Conservation (phyloP, 92 coral and sea anemone species). For the Pocillopora grandis region DNA sequence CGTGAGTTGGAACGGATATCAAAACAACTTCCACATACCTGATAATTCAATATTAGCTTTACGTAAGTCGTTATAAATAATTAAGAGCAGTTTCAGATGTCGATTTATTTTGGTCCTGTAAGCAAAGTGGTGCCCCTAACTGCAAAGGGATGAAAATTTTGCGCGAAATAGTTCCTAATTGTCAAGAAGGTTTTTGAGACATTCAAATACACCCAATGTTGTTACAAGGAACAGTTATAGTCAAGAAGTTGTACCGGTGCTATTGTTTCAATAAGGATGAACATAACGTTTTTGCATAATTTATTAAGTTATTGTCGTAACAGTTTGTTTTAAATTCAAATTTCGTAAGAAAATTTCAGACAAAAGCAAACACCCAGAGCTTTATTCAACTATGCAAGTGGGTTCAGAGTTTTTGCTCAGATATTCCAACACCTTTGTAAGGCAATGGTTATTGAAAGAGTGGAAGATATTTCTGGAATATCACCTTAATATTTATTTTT, state of each 20-base stretch:
- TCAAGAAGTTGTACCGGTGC: not conserved
- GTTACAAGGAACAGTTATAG: too few relatives aligned
- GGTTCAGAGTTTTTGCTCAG: not conserved
- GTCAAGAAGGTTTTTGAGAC: not conserved
- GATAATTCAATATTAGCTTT: slow-evolving; percentile 13
- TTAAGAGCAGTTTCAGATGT: slow-evolving; percentile 1
- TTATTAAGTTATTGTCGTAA: not conserved
- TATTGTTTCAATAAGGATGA: not conserved
- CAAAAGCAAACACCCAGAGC: not conserved
- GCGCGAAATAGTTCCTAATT: not conserved
- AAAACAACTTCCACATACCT: slow-evolving; percentile 10
- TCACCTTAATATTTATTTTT: not conserved
- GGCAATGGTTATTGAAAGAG: not conserved
- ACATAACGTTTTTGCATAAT: not conserved
- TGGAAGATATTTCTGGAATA: not conserved
- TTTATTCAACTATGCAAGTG: too few relatives aligned
- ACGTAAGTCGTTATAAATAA: slow-evolving; percentile 12
- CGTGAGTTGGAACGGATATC: slow-evolving; percentile 14
- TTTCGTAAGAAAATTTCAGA: not conserved
- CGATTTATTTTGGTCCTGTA: slow-evolving; percentile 1
- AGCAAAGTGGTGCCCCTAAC: not conserved
- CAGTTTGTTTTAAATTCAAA: not conserved
- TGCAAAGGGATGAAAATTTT: not conserved
- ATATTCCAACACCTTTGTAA: not conserved
- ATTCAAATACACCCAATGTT: too few relatives aligned